Evolutionary conservation across 2,888 invertebrate species (phyloP).

Genomic region (Uloborus plumipes): DNA sequence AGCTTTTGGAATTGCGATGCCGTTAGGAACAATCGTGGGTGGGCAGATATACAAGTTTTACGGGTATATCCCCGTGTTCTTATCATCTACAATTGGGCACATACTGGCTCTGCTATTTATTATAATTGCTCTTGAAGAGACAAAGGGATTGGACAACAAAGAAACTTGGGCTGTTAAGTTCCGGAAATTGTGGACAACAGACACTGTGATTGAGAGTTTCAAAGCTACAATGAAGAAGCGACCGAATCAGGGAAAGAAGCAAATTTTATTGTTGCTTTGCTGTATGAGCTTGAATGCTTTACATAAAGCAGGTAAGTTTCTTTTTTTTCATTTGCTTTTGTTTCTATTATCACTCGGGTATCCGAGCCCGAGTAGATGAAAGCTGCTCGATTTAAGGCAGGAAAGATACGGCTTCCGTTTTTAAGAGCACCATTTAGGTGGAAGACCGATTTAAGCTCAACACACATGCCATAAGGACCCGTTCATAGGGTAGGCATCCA

Average conservation of each 20-base stretch:
- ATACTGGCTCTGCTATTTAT: slow-evolving; percentile 18
- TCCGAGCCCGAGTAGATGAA: too few relatives aligned
- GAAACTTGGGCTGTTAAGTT: slow-evolving; percentile 19
- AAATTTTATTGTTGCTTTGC: slow-evolving; percentile 48
- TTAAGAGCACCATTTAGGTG: too few relatives aligned
- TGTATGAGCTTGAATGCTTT: slow-evolving; percentile 44
- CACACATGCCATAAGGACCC: too few relatives aligned
- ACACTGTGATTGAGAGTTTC: slow-evolving; percentile 45
- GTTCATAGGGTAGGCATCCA: too few relatives aligned
- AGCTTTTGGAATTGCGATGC: slow-evolving; percentile 80
- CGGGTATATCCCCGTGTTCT: slow-evolving; percentile 41
- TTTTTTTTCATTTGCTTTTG: not conserved
- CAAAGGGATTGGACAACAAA: slow-evolving; percentile 30
- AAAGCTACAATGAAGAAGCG: slow-evolving; percentile 31
- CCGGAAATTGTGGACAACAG: slow-evolving; percentile 21
- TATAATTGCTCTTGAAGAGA: slow-evolving; percentile 30
- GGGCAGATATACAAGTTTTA: slow-evolving; percentile 55
- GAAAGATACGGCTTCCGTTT: too few relatives aligned
- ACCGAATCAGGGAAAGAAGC: slow-evolving; percentile 41
- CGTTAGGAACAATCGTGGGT: slow-evolving; percentile 67
- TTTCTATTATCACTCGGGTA: not conserved
- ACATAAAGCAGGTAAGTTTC: slow-evolving; percentile 30
- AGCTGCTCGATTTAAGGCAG: too few relatives aligned
- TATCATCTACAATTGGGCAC: slow-evolving; percentile 18
- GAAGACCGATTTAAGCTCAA: too few relatives aligned